phyloP scores from a whole-genome alignment of 2,888 invertebrate genomes.

The Philonicus albiceps region DNA sequence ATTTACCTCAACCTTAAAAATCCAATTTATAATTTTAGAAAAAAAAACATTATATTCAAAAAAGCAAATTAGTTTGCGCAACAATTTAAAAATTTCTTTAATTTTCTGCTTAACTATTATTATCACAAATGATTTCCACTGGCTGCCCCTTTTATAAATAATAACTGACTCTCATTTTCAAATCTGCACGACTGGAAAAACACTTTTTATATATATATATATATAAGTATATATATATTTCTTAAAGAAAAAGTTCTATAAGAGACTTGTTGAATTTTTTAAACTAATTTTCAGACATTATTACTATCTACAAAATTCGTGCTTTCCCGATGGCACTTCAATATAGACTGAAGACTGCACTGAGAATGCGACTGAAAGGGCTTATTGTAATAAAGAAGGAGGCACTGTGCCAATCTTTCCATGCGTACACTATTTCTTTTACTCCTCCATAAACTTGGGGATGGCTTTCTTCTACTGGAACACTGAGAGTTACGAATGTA shows the following conservation, averaged over 20 bases:
- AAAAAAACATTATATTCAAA: neutral
- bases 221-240: neutral
- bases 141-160: slow-evolving; percentile 8
- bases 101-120: slow-evolving; percentile 39
- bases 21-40: neutral
- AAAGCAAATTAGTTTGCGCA: slow-evolving; percentile 26
- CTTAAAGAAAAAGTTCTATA: slow-evolving; percentile 18
- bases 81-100: slow-evolving; percentile 14
- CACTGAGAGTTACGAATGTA: neutral
- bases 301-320: slow-evolving; percentile 48
- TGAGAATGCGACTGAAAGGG: slow-evolving; percentile 22
- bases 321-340: slow-evolving; percentile 52
- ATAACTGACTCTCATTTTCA: slow-evolving; percentile 25
- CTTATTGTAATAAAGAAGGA: slow-evolving; percentile 6
- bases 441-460: neutral
- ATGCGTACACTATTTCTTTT: neutral
- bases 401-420: neutral
- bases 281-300: slow-evolving; percentile 49
- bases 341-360: slow-evolving; percentile 51
- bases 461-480: neutral
- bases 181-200: slow-evolving; percentile 18
- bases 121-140: slow-evolving; percentile 40
- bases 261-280: slow-evolving; percentile 40
- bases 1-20: slow-evolving; percentile 31
- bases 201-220: neutral